A percentile compares a stretch with the other conserved stretches of the same genome.
These are phyloP conservation scores for Rhadina sibilatrix DNA, from an alignment of 2,113 vertebrate genomes.

Conservation along the genomic window DNA sequence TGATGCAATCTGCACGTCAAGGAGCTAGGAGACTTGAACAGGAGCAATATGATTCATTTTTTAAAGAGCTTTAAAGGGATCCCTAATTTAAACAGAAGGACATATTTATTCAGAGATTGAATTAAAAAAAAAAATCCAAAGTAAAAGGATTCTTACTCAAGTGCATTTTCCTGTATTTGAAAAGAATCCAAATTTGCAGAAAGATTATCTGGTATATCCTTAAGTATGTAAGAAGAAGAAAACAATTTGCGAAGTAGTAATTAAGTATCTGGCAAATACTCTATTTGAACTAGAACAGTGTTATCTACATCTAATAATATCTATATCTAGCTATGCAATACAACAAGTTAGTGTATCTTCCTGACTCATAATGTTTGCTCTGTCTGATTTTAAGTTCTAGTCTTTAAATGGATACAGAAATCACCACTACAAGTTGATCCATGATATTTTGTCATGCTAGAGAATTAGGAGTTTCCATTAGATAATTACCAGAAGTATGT, in stretches of 20 bases:
- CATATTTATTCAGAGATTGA: neutral
- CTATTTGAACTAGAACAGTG: conserved; percentile 42
- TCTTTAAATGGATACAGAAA: conserved; percentile 61
- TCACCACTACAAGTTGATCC: conserved; percentile 57
- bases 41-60: conserved; percentile 40
- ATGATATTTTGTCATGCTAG: conserved; percentile 67
- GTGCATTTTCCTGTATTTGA: conserved; percentile 28
- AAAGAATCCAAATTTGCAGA: conserved; percentile 35
- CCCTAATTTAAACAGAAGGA: conserved; percentile 25
- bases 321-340: conserved; percentile 3
- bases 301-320: conserved; percentile 44
- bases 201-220: conserved; percentile 36
- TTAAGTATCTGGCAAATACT: conserved; percentile 60
- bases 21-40: conserved; percentile 40
- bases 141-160: conserved; percentile 18
- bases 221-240: conserved; percentile 13
- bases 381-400: conserved; percentile 51
- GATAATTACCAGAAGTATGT: conserved; percentile 78
- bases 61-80: conserved; percentile 29
- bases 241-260: conserved; percentile 59
- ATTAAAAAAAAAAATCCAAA: neutral
- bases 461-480: conserved; percentile 77
- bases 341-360: conserved; percentile 47
- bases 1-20: conserved; percentile 38
- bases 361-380: conserved; percentile 51